These are phyloP conservation scores for Girardinus metallicus DNA, from an alignment of 2,797 vertebrate genomes.

Conservation along the genomic window DNA sequence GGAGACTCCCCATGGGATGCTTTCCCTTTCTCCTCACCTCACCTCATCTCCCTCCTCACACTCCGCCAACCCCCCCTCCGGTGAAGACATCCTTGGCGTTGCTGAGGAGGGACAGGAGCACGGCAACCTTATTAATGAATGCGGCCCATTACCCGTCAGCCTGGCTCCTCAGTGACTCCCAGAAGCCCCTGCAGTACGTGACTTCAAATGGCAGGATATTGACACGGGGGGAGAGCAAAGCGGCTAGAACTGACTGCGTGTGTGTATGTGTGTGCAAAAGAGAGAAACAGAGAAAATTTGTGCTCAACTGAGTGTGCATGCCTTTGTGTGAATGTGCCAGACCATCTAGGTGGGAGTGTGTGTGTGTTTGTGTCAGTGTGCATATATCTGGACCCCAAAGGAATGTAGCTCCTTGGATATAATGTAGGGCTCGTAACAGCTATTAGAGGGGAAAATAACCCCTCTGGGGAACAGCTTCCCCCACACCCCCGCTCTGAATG, in stretches of 20 bases:
- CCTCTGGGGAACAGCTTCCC: slow-evolving; percentile 86
- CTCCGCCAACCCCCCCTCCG: slow-evolving; percentile 66
- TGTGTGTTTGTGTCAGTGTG: slow-evolving; percentile 42
- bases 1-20: slow-evolving; percentile 75
- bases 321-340: slow-evolving; percentile 53
- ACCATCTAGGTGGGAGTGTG: slow-evolving; percentile 18
- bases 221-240: slow-evolving; percentile 96
- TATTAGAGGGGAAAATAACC: slow-evolving; percentile 99
- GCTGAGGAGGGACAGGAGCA: slow-evolving; percentile 95
- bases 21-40: slow-evolving; percentile 56
- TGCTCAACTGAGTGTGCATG: slow-evolving; percentile 73
- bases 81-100: slow-evolving; percentile 93
- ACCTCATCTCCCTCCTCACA: slow-evolving; percentile 56
- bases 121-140: slow-evolving; percentile 99
- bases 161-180: slow-evolving; percentile 96
- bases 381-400: slow-evolving; percentile 89
- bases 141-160: slow-evolving; percentile 99
- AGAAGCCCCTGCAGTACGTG: slow-evolving; percentile 98
- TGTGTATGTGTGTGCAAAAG: slow-evolving; percentile 58
- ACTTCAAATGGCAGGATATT: slow-evolving; percentile 99
- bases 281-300: slow-evolving; percentile 72
- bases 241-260: slow-evolving; percentile 68
- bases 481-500: slow-evolving; percentile 57
- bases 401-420: slow-evolving; percentile 99
- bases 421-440: slow-evolving; percentile 99